phyloP scores from a whole-genome alignment of 2,113 vertebrate genomes.

The Rissa tridactyla region DNA sequence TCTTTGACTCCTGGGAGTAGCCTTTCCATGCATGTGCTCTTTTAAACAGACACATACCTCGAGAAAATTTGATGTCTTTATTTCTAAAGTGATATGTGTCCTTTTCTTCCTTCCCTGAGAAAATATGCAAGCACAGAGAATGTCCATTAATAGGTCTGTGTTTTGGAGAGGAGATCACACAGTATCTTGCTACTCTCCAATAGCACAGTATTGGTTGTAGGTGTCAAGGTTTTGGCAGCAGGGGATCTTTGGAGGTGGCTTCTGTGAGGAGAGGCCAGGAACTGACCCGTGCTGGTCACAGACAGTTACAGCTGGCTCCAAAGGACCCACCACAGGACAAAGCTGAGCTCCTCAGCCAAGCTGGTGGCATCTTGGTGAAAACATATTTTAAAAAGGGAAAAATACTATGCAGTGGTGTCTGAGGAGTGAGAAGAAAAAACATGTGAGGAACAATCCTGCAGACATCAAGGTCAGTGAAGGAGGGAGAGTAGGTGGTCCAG shows the following conservation, averaged over 20 bases:
- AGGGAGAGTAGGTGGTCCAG: neutral
- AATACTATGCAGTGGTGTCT: neutral
- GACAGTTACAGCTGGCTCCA: neutral
- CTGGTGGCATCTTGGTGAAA: rapidly evolving
- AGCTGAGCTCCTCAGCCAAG: neutral
- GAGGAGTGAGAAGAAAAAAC: neutral
- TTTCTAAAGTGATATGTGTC: neutral
- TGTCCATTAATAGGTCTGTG: neutral
- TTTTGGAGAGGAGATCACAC: neutral
- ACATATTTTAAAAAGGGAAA: neutral
- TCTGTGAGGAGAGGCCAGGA: neutral
- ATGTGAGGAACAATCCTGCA: neutral
- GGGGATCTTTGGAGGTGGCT: too few relatives aligned
- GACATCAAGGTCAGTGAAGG: neutral
- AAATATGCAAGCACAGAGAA: neutral
- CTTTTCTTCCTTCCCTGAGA: neutral
- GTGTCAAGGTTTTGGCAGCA: neutral
- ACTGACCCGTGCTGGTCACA: neutral
- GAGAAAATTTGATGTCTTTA: neutral
- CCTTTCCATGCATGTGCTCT: neutral
- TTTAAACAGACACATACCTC: neutral
- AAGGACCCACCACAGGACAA: neutral
- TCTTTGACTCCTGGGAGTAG: neutral
- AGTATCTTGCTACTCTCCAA: neutral
- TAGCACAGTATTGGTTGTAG: neutral